phyloP scores from a whole-genome alignment of 92 coral and sea anemone species.

The Bergia sp. region DNA sequence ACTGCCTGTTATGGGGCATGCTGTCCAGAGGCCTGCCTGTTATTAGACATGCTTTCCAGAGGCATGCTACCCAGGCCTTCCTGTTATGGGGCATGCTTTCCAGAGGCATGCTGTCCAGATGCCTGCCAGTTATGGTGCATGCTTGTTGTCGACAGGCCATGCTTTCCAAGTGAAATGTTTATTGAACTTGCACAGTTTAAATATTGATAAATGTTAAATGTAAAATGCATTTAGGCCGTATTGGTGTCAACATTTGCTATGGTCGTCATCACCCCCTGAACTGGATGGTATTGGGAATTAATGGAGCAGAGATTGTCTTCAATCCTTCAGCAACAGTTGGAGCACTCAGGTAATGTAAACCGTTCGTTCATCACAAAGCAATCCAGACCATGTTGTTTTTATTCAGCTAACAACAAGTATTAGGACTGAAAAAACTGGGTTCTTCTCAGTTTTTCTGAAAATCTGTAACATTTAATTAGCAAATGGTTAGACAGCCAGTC shows the following conservation, averaged over 20 bases:
- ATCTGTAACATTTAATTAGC: background rate
- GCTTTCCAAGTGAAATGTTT: no score
- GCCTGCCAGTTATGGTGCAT: background rate
- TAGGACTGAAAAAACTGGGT: background rate
- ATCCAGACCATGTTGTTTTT: background rate
- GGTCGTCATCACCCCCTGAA: slow-evolving; percentile 96
- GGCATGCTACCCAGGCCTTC: background rate
- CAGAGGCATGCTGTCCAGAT: background rate
- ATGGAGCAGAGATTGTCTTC: slow-evolving; percentile 97
- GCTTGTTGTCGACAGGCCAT: no score
- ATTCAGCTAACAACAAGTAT: background rate
- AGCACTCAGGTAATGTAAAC: slow-evolving; percentile 70
- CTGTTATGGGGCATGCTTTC: background rate
- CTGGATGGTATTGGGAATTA: slow-evolving; percentile 93
- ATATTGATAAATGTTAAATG: no score
- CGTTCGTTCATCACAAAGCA: background rate
- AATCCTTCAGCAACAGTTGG: slow-evolving; percentile 99
- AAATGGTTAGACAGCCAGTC: background rate
- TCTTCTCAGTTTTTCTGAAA: background rate
- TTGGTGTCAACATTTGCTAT: slow-evolving; percentile 93
- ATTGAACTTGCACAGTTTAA: no score
- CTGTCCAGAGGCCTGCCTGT: no score
- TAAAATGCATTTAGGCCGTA: slow-evolving; percentile 63
- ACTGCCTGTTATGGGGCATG: no score
- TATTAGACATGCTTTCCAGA: no score